Base-by-base conservation (phyloP, 2,888 invertebrate species). In the Cylindroiulus punctatus region DNA sequence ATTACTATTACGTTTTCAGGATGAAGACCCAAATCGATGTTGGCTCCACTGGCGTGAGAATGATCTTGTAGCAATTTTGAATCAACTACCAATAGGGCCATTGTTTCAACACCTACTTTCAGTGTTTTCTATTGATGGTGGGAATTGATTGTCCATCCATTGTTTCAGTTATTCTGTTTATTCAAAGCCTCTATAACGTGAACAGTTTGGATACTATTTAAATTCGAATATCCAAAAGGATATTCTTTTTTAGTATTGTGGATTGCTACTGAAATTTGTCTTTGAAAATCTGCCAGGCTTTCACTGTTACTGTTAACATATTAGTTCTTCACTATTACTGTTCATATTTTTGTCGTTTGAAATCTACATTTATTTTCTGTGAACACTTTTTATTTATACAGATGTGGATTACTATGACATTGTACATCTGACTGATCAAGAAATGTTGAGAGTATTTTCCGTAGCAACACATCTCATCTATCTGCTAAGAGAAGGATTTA, bases 1-100 rank as follows among this genome's bases (percentile, higher is more conserved):
- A n/a, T 17, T 57, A n/a, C 7, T 57, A n/a, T 57, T 57, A 5
- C 57, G 8, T n/a, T 65, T 17, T 81, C 84, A 91, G 90, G 95
- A 95, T 88, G 94, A 94, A 87, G 94, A 94, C 88, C 90, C 90
- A 22, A 88, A 89, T 86, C 90, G 91, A 92, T 88, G 92, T 90
- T 89, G 93, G 93, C 10, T 90, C 84, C 90, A 91, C 84, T 92
- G 96, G 4, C 93, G 93, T 88, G 96, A 96, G 90, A 94, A 94
- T 89, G 96, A 96, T 91, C 90, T 96, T 65, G 94, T 96, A 42
- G 93, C 94, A 0, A 90, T 96, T n/a, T 91, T 96, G 0, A 94
- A 95, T 90, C 96, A 96, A 91, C 92, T 96, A n/a, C 90, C 96
- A 0, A 91, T 96, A 87, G 93, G 94, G 88, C 92, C 92, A 88